phyloP scores from a whole-genome alignment of 2,113 vertebrate genomes.

The Salvelinus alpinus region DNA sequence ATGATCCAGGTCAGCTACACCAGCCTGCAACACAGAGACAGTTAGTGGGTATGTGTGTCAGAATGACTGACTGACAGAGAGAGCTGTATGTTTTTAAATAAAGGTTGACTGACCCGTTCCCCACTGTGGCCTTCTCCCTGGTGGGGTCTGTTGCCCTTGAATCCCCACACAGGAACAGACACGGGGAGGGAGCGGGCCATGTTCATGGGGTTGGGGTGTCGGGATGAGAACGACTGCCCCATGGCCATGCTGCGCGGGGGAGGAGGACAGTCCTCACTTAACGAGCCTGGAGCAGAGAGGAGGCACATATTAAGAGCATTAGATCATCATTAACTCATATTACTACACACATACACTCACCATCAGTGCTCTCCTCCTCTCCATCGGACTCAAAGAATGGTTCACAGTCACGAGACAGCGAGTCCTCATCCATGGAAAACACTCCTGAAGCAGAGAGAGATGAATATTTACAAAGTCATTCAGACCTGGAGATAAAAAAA shows the following conservation, averaged over 20 bases:
- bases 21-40: conserved; percentile 65
- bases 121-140: conserved; percentile 81
- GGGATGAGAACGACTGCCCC: conserved; percentile 59
- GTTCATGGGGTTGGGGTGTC: conserved; percentile 67
- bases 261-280: conserved; percentile 83
- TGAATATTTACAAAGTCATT: too few relatives aligned
- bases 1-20: conserved; percentile 86
- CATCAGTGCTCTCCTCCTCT: conserved; percentile 83
- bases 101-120: conserved; percentile 60
- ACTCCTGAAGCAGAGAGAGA: conserved; percentile 71
- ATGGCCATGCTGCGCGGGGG: conserved; percentile 69
- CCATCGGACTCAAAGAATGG: conserved; percentile 84
- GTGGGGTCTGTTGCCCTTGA: conserved; percentile 70
- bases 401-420: conserved; percentile 83
- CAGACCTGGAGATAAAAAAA: neutral
- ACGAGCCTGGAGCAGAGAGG: conserved; percentile 61
- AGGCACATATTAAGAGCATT: neutral
- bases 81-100: neutral
- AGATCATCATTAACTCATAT: neutral
- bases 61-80: neutral
- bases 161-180: conserved; percentile 88
- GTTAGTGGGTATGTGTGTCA: neutral
- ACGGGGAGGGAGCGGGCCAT: conserved; percentile 87
- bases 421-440: conserved; percentile 91
- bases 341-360: conserved; percentile 49